Percentiles rank a stretch among this genome's conserved stretches.
phyloP scores from a whole-genome alignment of 2,888 invertebrate species.

The Drosophila flavopinicola region DNA sequence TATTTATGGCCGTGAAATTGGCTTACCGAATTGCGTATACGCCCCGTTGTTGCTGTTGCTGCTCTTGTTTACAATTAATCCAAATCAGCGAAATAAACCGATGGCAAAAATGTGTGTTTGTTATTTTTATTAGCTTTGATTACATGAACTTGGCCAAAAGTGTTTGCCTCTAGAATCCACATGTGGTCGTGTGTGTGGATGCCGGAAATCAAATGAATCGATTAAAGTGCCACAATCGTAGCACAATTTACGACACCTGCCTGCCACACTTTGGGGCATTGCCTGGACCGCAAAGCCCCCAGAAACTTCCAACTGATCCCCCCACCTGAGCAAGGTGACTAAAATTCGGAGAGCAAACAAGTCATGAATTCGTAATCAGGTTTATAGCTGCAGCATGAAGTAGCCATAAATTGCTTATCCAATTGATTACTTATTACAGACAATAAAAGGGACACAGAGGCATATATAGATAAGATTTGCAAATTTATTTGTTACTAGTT shows the following conservation, averaged over 20 bases:
- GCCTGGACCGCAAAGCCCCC: no score
- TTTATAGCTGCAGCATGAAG: conserved; percentile 5
- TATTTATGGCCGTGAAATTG: conserved; percentile 68
- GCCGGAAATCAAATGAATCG: conserved; percentile 52
- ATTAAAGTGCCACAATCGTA: conserved; percentile 34
- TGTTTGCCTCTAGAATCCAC: conserved; percentile 29
- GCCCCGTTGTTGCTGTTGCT: neutral
- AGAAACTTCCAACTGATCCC: no score
- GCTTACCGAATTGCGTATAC: conserved; percentile 59
- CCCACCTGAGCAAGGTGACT: no score
- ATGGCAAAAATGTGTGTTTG: conserved; percentile 49
- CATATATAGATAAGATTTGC: no score
- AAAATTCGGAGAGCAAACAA: neutral
- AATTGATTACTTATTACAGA: conserved; percentile 9
- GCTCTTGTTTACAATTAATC: conserved; percentile 49
- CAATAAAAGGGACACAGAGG: neutral
- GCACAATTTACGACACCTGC: conserved; percentile 45
- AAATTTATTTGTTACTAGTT: no score
- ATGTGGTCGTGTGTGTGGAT: neutral
- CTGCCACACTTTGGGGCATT: conserved; percentile 32
- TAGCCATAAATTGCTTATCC: conserved; percentile 26
- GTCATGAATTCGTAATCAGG: conserved; percentile 41
- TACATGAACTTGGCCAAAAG: conserved; percentile 56
- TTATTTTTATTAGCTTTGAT: conserved; percentile 66
- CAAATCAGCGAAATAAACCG: conserved; percentile 10